Conservation (phyloP, 2,113 vertebrate species). For the Trogon melanurus region DNA sequence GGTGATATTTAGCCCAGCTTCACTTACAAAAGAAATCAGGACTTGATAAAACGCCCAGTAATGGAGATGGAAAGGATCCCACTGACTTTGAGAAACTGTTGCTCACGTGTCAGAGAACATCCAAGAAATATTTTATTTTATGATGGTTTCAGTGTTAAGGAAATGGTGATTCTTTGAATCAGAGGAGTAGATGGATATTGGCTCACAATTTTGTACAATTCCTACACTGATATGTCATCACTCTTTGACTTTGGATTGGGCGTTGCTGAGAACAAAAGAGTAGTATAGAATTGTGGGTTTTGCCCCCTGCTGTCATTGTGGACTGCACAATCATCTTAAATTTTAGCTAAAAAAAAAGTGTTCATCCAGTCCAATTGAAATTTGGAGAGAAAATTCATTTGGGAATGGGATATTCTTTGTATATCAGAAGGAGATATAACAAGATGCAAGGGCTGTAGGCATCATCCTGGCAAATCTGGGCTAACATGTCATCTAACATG, state of each 20-base stretch:
- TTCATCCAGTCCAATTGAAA: neutral
- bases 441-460: neutral
- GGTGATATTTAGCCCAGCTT: neutral
- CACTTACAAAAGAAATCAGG: neutral
- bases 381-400: neutral
- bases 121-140: neutral
- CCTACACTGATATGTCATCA: neutral
- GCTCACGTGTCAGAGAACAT: neutral
- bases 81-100: neutral
- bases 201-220: neutral
- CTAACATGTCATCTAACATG: neutral
- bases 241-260: neutral
- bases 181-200: neutral
- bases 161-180: neutral
- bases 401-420: neutral
- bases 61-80: neutral
- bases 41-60: constrained; percentile 11
- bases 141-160: neutral
- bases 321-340: neutral
- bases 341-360: neutral
- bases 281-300: neutral
- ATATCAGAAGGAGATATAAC: neutral
- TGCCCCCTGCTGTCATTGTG: neutral
- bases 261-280: neutral
- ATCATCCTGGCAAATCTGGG: neutral